Evolutionary conservation across 2,113 vertebrate genomes (phyloP), one percentile per base, ranked within the genome.

Genomic region (Agelaius tricolor): DNA sequence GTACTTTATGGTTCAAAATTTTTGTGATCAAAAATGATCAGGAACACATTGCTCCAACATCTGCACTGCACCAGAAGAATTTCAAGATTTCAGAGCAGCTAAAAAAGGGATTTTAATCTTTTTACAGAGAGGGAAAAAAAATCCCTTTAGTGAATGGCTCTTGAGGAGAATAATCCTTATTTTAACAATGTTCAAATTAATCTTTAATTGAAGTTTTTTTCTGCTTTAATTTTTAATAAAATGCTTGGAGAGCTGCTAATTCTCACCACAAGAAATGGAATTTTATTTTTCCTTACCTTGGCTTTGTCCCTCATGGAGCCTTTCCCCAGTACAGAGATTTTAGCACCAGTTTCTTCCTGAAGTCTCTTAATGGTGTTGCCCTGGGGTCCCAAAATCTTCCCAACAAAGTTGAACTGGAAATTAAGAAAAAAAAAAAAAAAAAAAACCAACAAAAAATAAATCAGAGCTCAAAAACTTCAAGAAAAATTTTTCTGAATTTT

Each of bases 331-430:
- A 99, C 99, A 6, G 99, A 99, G 69, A 99, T 99, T 96, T 99
- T 99, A 26, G 98, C 98, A 79, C 98, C 98, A 51, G 98, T 98
- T 94, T 98, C 98, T 49, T 98, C 98, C 86, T 98, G 98, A 31
- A 98, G 97, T 68, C 98, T 98, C 92, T 99, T 99, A 96, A 99
- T 99, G 75, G 99, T 99, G 97, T 99, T 99, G 74, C 99, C 99
- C 98, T 99, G 99, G 82, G 99, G 99, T 96, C 99, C 99, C 97
- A 99, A 97, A 97, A 99, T 99, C 97, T 99, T 99, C 52, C 99
- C 99, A 93, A 99, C 99, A 68, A 99, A 99, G 96, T 99, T 99
- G 97, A 99, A 99, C 99, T 99, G 96, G 72, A 63, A 97, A 86
- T 68, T 47, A 51, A 95, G 46, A 39, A 86, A 43, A 62, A 20